Conservation (phyloP, 2,797 vertebrate species). For the Fistularia tabacaria region DNA sequence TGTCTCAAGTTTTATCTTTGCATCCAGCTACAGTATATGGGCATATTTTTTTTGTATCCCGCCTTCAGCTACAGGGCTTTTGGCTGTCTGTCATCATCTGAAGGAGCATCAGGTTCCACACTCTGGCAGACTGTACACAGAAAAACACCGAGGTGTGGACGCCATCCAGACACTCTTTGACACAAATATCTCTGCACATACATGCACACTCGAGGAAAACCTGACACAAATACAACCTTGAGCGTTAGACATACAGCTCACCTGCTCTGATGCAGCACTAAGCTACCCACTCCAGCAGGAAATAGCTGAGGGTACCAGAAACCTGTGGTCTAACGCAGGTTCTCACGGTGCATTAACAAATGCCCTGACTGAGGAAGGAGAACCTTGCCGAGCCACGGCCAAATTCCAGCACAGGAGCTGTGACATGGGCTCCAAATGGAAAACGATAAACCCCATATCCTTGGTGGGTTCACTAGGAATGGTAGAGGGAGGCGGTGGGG, state of each 20-base stretch:
- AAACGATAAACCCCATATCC: constrained; percentile 5
- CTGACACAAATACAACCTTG: constrained; percentile 39
- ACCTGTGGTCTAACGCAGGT: constrained; percentile 61
- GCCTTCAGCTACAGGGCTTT: constrained; percentile 54
- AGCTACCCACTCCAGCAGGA: constrained; percentile 53
- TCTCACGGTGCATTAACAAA: constrained; percentile 63
- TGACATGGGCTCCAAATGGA: constrained; percentile 29
- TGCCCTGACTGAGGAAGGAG: constrained; percentile 48
- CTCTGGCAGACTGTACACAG: constrained; percentile 55
- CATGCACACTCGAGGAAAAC: background rate
- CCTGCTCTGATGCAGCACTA: constrained; percentile 35
- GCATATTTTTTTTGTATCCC: constrained; percentile 2
- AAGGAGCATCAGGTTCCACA: constrained; percentile 59
- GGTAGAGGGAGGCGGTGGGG: constrained; percentile 4
- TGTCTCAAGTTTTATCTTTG: constrained; percentile 38
- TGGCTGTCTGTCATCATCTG: constrained; percentile 56
- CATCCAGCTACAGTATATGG: constrained; percentile 12
- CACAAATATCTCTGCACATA: constrained; percentile 10
- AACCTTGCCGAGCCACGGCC: constrained; percentile 25
- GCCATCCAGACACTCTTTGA: constrained; percentile 44
- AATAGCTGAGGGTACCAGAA: constrained; percentile 65
- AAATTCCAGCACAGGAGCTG: constrained; percentile 27
- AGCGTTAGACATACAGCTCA: constrained; percentile 45
- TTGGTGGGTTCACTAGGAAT: background rate
- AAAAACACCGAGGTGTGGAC: constrained; percentile 67